phyloP scores from a whole-genome alignment of 2,888 invertebrate genomes.

The Scaptomyza polygonia region DNA sequence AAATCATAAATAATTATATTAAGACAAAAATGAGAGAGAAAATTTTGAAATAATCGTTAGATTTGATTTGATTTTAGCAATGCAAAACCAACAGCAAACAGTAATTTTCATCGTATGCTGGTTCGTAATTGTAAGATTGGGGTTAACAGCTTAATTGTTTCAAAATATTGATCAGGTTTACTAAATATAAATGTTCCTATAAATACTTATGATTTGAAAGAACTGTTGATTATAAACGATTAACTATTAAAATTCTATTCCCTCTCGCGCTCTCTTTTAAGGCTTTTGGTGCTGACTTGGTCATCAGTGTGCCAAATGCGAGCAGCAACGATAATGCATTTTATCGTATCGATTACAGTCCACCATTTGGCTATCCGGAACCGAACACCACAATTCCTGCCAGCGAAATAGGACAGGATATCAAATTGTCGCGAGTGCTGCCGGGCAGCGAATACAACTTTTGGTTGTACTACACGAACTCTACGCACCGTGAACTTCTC shows the following conservation, averaged over 20 bases:
- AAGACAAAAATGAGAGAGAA: too few species aligned
- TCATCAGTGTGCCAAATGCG: constrained; percentile 94
- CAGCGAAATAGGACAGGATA: constrained; percentile 91
- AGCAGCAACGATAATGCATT: constrained; percentile 90
- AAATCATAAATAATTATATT: too few species aligned
- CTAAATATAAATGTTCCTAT: too few species aligned
- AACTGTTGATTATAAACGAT: not conserved
- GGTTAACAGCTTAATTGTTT: too few species aligned
- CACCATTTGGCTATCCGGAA: constrained; percentile 92
- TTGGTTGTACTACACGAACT: constrained; percentile 95
- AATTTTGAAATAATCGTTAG: too few species aligned
- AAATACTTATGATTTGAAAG: too few species aligned
- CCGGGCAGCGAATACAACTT: constrained; percentile 97
- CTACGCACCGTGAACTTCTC: constrained; percentile 91
- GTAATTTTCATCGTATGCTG: too few species aligned
- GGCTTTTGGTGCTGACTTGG: constrained; percentile 90
- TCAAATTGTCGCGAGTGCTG: constrained; percentile 92
- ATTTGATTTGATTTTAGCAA: too few species aligned
- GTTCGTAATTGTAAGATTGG: too few species aligned
- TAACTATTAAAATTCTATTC: not conserved
- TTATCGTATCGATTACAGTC: constrained; percentile 94
- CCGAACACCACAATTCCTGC: constrained; percentile 95
- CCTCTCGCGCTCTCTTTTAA: constrained; percentile 1
- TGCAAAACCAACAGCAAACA: too few species aligned
- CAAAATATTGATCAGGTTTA: too few species aligned